These are phyloP conservation scores for Diadromus collaris DNA, from an alignment of 2,888 invertebrate species.

Conservation along the genomic window DNA sequence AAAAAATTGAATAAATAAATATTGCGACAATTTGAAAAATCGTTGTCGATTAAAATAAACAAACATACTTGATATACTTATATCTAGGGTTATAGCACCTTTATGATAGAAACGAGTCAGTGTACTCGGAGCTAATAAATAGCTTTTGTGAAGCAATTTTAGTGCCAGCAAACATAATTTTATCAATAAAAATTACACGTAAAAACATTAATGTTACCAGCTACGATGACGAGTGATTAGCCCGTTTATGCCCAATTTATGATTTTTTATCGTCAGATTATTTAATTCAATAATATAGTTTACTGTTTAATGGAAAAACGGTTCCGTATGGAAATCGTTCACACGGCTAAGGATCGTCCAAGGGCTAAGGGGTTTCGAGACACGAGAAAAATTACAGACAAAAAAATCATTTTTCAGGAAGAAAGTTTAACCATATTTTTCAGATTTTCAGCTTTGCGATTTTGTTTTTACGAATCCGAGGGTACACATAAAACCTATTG, in stretches of 20 bases:
- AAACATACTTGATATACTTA: slow-evolving; percentile 28
- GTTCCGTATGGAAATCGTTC: neutral
- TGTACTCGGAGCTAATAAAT: slow-evolving; percentile 30
- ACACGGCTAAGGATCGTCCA: neutral
- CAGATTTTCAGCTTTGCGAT: neutral
- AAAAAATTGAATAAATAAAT: neutral
- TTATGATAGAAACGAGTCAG: slow-evolving; percentile 29
- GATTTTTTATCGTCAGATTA: neutral
- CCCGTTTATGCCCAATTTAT: neutral
- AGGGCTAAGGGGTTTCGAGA: neutral
- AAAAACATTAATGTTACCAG: slow-evolving; percentile 36
- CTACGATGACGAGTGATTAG: slow-evolving; percentile 6
- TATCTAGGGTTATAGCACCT: slow-evolving; percentile 31
- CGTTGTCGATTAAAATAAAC: slow-evolving; percentile 26
- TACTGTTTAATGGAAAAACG: slow-evolving; percentile 4
- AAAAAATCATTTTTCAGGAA: neutral
- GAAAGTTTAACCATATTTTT: neutral
- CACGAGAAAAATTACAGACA: neutral
- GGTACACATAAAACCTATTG: neutral
- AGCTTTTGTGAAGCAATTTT: slow-evolving; percentile 67
- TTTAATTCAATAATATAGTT: neutral
- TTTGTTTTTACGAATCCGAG: neutral
- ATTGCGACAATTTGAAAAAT: slow-evolving; percentile 7
- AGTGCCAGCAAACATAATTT: slow-evolving; percentile 64
- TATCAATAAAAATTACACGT: slow-evolving; percentile 70